A percentile compares a stretch with the other conserved stretches of the same genome.
phyloP scores from a whole-genome alignment of 2,113 vertebrate species.

The Panthera leo region DNA sequence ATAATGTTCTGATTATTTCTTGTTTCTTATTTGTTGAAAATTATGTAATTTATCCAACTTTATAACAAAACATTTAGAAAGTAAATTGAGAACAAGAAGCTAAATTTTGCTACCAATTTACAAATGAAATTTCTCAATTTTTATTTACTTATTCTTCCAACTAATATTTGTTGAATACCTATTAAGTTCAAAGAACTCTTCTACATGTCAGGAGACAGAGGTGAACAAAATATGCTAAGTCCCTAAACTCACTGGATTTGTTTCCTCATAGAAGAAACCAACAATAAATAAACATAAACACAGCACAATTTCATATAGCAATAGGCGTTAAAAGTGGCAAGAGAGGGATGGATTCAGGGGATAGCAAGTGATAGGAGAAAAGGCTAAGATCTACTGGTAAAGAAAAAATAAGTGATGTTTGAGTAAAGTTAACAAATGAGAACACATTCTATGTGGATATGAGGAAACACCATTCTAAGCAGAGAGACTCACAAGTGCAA shows the following conservation, averaged over 20 bases:
- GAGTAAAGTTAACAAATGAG: neutral
- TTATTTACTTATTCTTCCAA: neutral
- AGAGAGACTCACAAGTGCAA: neutral
- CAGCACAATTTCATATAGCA: neutral
- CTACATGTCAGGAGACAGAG: neutral
- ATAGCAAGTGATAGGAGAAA: neutral
- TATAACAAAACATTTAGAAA: neutral
- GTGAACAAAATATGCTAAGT: neutral
- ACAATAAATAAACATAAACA: neutral
- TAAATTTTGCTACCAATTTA: conserved; percentile 18
- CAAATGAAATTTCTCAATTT: neutral
- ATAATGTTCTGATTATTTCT: neutral
- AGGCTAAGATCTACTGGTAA: neutral
- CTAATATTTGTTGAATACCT: neutral
- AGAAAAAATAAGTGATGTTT: neutral
- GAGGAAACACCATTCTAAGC: neutral
- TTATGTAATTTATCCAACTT: neutral
- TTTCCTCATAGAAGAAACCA: neutral
- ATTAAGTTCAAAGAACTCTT: neutral
- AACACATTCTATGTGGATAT: neutral
- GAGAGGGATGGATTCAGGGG: neutral
- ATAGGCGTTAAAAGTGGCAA: neutral
- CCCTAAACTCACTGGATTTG: neutral
- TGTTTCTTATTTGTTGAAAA: neutral
- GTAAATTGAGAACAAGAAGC: neutral